These are phyloP conservation scores for Morone saxatilis DNA, from an alignment of 2,113 vertebrate species.

Conservation along the genomic window DNA sequence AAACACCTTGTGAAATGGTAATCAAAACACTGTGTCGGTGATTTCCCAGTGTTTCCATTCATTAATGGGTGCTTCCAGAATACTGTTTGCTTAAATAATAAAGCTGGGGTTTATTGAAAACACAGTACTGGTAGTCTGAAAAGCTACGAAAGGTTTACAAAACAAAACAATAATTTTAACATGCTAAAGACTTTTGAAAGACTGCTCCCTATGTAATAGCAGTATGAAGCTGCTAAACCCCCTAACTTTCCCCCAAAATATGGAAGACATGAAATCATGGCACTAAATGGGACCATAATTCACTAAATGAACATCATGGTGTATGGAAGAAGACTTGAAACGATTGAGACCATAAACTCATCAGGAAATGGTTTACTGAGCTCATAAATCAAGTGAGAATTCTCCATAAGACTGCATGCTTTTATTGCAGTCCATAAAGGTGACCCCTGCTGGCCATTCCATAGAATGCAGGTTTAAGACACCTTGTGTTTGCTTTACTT, in stretches of 20 bases:
- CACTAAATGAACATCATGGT: too few species aligned
- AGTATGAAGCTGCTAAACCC: not conserved
- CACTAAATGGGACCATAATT: too few species aligned
- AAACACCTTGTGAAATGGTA: constrained; percentile 11
- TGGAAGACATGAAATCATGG: too few species aligned
- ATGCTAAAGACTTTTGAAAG: not conserved
- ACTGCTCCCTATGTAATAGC: not conserved
- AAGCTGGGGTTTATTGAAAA: not conserved
- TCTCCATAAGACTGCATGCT: too few species aligned
- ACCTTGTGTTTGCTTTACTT: too few species aligned
- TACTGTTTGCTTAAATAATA: not conserved
- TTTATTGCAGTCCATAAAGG: too few species aligned
- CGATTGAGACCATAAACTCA: too few species aligned
- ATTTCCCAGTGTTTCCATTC: constrained; percentile 8
- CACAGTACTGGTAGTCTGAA: not conserved
- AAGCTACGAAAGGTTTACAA: not conserved
- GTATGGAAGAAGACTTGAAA: too few species aligned
- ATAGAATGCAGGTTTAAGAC: too few species aligned
- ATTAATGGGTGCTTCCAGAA: constrained; percentile 24
- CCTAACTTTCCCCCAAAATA: not conserved
- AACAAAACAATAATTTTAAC: not conserved
- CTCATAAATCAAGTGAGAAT: too few species aligned
- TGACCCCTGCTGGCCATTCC: too few species aligned
- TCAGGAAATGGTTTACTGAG: too few species aligned
- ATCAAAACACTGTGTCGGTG: constrained; percentile 30